Conservation (phyloP, 92 coral and sea anemone species). For the Blastomussa wellsi region DNA sequence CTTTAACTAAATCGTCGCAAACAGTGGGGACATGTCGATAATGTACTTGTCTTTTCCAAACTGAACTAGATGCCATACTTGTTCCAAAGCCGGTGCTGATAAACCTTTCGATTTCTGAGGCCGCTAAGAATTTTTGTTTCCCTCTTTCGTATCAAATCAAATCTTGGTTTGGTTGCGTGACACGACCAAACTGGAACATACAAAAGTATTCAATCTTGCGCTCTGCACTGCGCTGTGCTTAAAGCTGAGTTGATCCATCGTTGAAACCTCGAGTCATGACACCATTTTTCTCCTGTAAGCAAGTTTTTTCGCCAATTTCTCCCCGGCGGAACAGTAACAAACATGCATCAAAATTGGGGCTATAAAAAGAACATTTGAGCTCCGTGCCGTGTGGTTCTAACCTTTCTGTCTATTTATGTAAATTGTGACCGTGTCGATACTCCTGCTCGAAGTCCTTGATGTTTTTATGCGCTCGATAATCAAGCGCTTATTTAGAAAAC, state of each 20-base stretch:
- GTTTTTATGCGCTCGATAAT: constrained; percentile 5
- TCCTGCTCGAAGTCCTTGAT: neutral
- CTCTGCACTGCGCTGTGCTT: neutral
- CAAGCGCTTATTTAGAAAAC: neutral
- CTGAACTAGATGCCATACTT: neutral
- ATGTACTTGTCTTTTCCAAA: constrained; percentile 1
- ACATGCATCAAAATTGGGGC: neutral
- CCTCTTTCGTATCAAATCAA: neutral
- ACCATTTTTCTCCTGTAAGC: neutral
- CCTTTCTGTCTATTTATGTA: neutral
- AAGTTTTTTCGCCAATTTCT: neutral
- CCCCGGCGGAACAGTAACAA: neutral
- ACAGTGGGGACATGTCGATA: neutral
- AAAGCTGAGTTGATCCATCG: neutral
- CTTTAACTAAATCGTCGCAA: neutral
- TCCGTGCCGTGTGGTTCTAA: neutral
- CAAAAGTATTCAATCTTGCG: neutral
- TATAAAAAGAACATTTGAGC: constrained; percentile 7
- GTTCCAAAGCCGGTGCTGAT: neutral
- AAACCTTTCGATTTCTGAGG: neutral
- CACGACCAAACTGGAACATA: neutral
- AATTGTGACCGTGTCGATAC: neutral
- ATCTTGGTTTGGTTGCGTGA: neutral
- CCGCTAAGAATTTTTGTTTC: neutral
- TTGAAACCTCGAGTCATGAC: neutral